Conservation (phyloP, 2,113 vertebrate species). For the Ctenomys sociabilis region DNA sequence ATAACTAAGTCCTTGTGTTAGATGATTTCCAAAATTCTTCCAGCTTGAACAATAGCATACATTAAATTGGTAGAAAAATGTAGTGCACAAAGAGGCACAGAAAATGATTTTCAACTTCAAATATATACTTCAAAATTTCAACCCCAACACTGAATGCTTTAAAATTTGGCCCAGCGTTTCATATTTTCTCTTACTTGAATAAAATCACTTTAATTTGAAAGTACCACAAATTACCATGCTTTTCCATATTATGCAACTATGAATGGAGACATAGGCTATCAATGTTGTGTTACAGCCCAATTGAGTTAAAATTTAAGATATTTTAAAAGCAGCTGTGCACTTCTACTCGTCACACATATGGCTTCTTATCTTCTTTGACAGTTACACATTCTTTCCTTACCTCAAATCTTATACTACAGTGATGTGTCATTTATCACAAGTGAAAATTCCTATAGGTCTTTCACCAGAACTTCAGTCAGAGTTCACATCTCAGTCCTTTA, state of each 20-base stretch:
- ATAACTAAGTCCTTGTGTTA: slow-evolving; percentile 51
- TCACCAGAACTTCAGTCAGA: slow-evolving; percentile 57
- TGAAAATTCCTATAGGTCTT: slow-evolving; percentile 66
- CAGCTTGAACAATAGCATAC: slow-evolving; percentile 43
- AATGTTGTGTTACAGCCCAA: not conserved
- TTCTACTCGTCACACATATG: not conserved
- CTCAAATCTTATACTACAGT: slow-evolving; percentile 67
- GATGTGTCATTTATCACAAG: slow-evolving; percentile 70
- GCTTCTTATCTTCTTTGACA: slow-evolving; percentile 3
- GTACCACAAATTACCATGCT: slow-evolving; percentile 19
- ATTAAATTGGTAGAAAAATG: slow-evolving; percentile 47
- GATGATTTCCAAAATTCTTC: slow-evolving; percentile 63
- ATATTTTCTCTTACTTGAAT: slow-evolving; percentile 5
- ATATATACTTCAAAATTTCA: slow-evolving; percentile 50
- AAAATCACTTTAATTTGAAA: slow-evolving; percentile 37
- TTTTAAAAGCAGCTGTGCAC: slow-evolving; percentile 17
- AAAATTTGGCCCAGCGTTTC: slow-evolving; percentile 42
- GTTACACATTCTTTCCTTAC: not conserved
- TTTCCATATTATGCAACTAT: not conserved
- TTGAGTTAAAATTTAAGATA: slow-evolving; percentile 59
- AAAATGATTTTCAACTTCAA: slow-evolving; percentile 68
- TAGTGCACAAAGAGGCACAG: slow-evolving; percentile 45
- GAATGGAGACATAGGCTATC: not conserved
- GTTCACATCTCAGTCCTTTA: slow-evolving; percentile 79
- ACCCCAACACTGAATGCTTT: slow-evolving; percentile 20